A percentile compares a stretch with the other conserved stretches of the same genome.
These are phyloP conservation scores for Ibidorhyncha struthersii DNA, from an alignment of 2,113 vertebrate species.

Conservation along the genomic window DNA sequence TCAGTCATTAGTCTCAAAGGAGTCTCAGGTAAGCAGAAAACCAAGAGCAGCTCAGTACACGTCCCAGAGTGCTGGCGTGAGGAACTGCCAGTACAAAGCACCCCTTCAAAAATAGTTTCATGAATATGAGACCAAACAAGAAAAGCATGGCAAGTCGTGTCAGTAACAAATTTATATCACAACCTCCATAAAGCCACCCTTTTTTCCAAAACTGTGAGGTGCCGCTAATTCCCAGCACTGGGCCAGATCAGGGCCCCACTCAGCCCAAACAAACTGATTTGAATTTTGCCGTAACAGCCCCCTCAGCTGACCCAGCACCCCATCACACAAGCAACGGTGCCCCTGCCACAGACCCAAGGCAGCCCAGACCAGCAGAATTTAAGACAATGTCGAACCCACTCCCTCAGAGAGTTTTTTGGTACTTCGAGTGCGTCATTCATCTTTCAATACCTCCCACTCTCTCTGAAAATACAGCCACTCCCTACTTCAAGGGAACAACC, in stretches of 20 bases:
- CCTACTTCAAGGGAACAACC: background rate
- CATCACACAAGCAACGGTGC: rapidly evolving
- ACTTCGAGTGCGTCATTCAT: background rate
- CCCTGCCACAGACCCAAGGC: background rate
- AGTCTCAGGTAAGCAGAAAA: background rate
- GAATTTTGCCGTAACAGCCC: background rate
- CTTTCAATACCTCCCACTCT: background rate
- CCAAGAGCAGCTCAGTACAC: background rate
- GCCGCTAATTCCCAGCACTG: background rate
- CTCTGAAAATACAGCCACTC: background rate
- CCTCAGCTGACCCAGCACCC: background rate
- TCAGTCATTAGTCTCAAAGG: rapidly evolving
- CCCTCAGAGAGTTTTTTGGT: background rate
- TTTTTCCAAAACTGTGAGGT: rapidly evolving
- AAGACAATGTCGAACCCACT: rapidly evolving
- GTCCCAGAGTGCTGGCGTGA: rapidly evolving
- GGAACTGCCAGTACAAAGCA: background rate
- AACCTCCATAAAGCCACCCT: rapidly evolving
- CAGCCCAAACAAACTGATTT: rapidly evolving
- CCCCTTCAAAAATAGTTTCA: rapidly evolving
- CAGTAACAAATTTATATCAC: rapidly evolving
- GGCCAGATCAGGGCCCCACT: background rate
- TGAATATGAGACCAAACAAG: background rate
- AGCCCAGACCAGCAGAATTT: background rate
- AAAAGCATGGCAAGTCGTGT: rapidly evolving